Evolutionary conservation across 1,140 invertebrate genomes (phyloP).

Genomic region (Apis florea): DNA sequence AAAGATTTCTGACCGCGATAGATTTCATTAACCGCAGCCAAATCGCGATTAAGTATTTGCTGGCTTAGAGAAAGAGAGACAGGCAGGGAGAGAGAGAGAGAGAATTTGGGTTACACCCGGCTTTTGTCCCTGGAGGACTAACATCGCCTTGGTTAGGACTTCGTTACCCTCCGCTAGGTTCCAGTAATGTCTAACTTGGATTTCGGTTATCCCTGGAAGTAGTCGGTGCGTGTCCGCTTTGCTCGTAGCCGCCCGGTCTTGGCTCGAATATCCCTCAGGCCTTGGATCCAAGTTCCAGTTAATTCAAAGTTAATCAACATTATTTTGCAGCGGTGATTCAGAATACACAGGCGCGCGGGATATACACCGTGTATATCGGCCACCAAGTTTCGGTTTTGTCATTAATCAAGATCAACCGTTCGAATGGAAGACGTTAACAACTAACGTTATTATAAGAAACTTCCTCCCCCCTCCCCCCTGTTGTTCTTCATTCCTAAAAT

Average conservation of each 20-base stretch:
- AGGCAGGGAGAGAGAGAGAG: no score
- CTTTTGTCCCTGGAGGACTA: neutral
- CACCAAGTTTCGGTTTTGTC: constrained; percentile 3
- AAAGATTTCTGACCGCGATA: neutral
- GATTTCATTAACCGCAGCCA: neutral
- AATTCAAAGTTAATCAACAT: constrained; percentile 25
- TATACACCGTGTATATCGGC: neutral
- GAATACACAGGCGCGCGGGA: neutral
- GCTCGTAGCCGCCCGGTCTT: neutral
- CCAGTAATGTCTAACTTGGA: constrained; percentile 1
- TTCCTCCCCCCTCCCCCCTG: no score
- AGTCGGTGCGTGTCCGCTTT: constrained; percentile 9
- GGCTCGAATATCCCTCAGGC: constrained; percentile 3
- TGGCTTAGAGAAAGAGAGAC: neutral
- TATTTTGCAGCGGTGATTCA: neutral
- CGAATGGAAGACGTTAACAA: neutral
- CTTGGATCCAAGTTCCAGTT: constrained; percentile 10
- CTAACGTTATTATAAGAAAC: neutral
- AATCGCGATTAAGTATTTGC: neutral
- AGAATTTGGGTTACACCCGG: neutral
- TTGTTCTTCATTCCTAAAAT: neutral
- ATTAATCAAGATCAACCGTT: neutral
- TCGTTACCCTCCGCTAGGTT: constrained; percentile 11
- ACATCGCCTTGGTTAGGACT: neutral
- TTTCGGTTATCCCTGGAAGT: constrained; percentile 10